Base-by-base conservation (phyloP, 2,797 vertebrate species). In the Picus viridis region DNA sequence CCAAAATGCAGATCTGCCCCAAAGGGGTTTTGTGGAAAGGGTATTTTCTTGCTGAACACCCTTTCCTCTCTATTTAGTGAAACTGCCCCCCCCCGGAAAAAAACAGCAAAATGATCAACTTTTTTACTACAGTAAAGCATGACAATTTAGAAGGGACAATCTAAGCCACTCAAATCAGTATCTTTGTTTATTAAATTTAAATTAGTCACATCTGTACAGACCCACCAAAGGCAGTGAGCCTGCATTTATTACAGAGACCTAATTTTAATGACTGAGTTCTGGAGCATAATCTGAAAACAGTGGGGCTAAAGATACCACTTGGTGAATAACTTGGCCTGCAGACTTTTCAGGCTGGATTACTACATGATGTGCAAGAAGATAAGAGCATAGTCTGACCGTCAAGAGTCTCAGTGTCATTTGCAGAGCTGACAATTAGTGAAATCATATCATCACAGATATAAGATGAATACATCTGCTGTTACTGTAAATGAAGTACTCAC, bases 381-480 rank as follows among this genome's bases (percentile, higher is more conserved):
- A 80, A 79, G 51, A 88, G 65, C 0, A 4, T 23, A 70, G 70
- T 54, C 80, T 92, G 93, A 30, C 82, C 90, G 68, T 87, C 72
- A 90, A n/a, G 76, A 78, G 41, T 23, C 72, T 80, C 4, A 1
- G 47, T 12, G 22, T 51, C 87, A 63, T 73, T 89, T 76, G 43
- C 59, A 73, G 79, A 93, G 49, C 56, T 78, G 70, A 70, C 79
- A 92, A 89, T 91, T 89, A 95, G 77, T 57, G 73, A 83, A 88
- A 78, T 86, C 43, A 92, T 91, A 86, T 59, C 56, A 41, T 2
- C 5, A 75, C 5, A 75, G 59, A 73, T 92, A 7, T 24, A 76
- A 70, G 59, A 69, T 26, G 36, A 90, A 80, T 26, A 32, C 13
- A 64, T 63, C 58, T 80, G 62, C 58, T 81, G 26, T 57, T 74